Base-by-base conservation (phyloP, 2,888 invertebrate genomes). In the Hypolimnas misippus region DNA sequence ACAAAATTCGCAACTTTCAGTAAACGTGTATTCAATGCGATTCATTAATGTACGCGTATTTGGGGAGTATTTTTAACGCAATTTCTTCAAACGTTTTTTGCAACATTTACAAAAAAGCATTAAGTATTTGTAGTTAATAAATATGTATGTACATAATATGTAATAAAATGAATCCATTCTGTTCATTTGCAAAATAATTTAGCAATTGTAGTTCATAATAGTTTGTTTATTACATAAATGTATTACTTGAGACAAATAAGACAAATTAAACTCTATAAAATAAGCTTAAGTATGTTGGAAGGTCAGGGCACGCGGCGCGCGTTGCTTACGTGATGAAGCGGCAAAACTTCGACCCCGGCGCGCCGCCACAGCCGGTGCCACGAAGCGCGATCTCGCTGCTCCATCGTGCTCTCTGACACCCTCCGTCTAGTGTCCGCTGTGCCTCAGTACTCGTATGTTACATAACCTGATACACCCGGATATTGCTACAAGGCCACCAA, bases 401-500 rank as follows among this genome's bases (percentile, higher is more conserved):
- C 21, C 44, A 21, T 21, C 44, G n/a, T 46, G 21, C 12, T 17
- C 19, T 17, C 58, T 64, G 66, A 57, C 62, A 58, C 59, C 60
- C 63, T 50, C 57, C 16, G 56, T 62, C 64, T 38, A 38, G 33
- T 68, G 63, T 65, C 71, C 69, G 71, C 68, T 69, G 74, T 73
- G 74, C 68, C 71, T 68, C 73, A 57, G 73, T 79, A 78, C 76
- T 77, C 75, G 73, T 69, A 71, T 69, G 73, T 86, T 85, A 82
- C 78, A 83, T 88, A 88, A 88, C 78, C 69, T 69, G 72, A 79
- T 70, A 77, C 74, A 89, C 88, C 89, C 89, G 89, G 89, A 89
- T 86, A 77, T 83, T 70, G 72, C 73, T 71, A 67, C 87, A 87
- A 88, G 87, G 87, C 83, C 86, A 82, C 68, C 73, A 68, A 73